Conservation (phyloP, 2,113 vertebrate genomes). For the Lepisosteus oculatus region DNA sequence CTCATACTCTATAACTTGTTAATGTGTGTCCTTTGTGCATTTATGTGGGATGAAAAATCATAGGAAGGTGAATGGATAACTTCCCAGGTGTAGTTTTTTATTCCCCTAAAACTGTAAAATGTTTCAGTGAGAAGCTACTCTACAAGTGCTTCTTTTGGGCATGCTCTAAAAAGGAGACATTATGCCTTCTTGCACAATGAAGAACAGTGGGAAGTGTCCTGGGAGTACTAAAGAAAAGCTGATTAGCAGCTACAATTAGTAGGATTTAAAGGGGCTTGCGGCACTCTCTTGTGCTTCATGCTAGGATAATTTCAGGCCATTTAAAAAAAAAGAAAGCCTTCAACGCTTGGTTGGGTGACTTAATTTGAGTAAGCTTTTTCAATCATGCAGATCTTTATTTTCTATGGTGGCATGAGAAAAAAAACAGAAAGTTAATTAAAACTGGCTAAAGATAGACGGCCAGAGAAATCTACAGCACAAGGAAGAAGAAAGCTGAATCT, state of each 20-base stretch:
- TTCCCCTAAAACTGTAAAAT: too few species aligned
- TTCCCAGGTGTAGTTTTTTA: too few species aligned
- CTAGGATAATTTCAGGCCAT: slow-evolving; percentile 1
- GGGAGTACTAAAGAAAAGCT: slow-evolving; percentile 1
- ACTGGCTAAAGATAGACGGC: neutral
- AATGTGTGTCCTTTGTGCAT: too few species aligned
- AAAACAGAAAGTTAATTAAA: slow-evolving; percentile 21
- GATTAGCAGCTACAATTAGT: slow-evolving; percentile 23
- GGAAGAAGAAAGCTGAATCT: neutral
- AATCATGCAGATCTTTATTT: slow-evolving; percentile 14
- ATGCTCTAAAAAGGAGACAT: neutral
- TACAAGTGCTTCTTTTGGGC: too few species aligned
- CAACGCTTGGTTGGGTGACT: slow-evolving; percentile 4
- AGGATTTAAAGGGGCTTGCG: slow-evolving; percentile 17
- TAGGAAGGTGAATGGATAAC: too few species aligned
- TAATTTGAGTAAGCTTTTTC: slow-evolving; percentile 20
- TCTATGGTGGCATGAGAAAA: slow-evolving; percentile 14
- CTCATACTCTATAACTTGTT: too few species aligned
- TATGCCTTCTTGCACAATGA: neutral
- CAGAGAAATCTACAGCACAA: neutral
- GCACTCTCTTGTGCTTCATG: slow-evolving; percentile 10
- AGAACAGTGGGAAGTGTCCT: neutral
- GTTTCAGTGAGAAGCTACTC: too few species aligned
- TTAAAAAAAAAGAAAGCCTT: neutral
- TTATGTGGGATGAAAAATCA: too few species aligned